A percentile compares a stretch with the other conserved stretches of the same genome.
phyloP scores from a whole-genome alignment of 2,797 vertebrate genomes.

The Myiotriccus ornatus region DNA sequence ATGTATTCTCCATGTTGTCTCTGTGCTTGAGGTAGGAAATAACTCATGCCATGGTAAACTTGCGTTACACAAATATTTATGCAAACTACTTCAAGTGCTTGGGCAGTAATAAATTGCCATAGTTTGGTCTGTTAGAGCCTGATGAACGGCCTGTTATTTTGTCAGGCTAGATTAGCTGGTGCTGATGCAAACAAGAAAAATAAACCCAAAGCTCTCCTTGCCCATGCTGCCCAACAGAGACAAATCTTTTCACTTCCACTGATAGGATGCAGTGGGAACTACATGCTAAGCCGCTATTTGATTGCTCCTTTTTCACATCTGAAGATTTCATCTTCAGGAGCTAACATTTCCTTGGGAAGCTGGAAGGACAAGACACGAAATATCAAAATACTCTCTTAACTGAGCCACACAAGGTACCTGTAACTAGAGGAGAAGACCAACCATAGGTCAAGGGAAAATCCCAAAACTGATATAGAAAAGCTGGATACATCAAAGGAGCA shows the following conservation, averaged over 20 bases:
- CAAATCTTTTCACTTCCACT: background rate
- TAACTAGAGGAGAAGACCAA: background rate
- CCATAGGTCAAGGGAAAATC: background rate
- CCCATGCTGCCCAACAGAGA: background rate
- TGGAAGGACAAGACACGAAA: background rate
- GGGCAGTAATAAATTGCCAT: background rate
- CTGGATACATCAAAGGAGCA: background rate
- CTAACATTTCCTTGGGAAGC: background rate
- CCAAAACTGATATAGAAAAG: background rate
- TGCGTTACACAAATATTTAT: background rate
- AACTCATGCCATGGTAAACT: background rate
- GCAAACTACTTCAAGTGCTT: slow-evolving; percentile 7
- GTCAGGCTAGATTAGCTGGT: background rate
- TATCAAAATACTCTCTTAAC: background rate
- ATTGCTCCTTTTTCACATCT: background rate
- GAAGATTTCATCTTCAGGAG: background rate
- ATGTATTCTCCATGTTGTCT: background rate
- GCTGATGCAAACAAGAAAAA: background rate
- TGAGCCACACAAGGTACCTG: background rate
- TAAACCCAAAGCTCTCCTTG: background rate
- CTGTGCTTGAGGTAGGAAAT: background rate
- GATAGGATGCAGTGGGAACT: background rate
- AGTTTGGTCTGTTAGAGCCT: background rate
- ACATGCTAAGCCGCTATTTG: background rate
- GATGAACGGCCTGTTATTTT: background rate